Evolutionary conservation across 2,888 invertebrate genomes (phyloP).

Genomic region (Drosophila pseudotakahashii): DNA sequence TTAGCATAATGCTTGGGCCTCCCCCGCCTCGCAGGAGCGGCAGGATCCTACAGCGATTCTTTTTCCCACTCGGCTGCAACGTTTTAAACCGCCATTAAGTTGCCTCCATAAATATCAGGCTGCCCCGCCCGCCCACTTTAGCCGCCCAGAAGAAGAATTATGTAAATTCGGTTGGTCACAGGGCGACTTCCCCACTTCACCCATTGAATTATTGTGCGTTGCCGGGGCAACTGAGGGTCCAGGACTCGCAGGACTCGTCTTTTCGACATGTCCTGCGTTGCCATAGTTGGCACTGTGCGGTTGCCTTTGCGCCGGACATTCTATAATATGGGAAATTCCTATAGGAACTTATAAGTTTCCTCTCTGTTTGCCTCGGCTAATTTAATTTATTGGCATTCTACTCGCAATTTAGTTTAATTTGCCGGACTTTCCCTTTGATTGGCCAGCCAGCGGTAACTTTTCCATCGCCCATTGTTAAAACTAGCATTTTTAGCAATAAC

Average conservation of each 20-base stretch:
- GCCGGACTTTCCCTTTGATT: constrained; percentile 16
- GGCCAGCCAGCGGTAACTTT: constrained; percentile 25
- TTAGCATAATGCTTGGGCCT: constrained; percentile 69
- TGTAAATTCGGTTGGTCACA: constrained; percentile 73
- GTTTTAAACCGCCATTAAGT: constrained; percentile 78
- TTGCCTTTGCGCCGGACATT: constrained; percentile 11
- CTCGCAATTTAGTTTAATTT: constrained; percentile 32
- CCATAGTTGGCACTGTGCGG: constrained; percentile 30
- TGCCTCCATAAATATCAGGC: constrained; percentile 72
- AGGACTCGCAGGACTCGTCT: constrained; percentile 10
- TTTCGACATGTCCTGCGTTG: constrained; percentile 21
- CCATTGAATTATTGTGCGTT: constrained; percentile 64
- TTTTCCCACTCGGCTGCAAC: constrained; percentile 44
- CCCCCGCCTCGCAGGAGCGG: constrained; percentile 7
- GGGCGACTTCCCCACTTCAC: constrained; percentile 15
- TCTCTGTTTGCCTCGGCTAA: constrained; percentile 18
- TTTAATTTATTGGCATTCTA: constrained; percentile 42
- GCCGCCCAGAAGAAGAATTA: constrained; percentile 64
- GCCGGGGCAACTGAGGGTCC: constrained; percentile 30
- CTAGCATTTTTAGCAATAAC: constrained; percentile 50
- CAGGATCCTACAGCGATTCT: constrained; percentile 37
- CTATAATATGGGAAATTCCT: constrained; percentile 33
- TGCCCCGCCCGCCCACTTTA: constrained; percentile 18
- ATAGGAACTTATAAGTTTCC: no score
- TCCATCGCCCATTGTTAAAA: constrained; percentile 22